phyloP scores from a whole-genome alignment of 1,140 invertebrate species.

The Drosophila subobscura region DNA sequence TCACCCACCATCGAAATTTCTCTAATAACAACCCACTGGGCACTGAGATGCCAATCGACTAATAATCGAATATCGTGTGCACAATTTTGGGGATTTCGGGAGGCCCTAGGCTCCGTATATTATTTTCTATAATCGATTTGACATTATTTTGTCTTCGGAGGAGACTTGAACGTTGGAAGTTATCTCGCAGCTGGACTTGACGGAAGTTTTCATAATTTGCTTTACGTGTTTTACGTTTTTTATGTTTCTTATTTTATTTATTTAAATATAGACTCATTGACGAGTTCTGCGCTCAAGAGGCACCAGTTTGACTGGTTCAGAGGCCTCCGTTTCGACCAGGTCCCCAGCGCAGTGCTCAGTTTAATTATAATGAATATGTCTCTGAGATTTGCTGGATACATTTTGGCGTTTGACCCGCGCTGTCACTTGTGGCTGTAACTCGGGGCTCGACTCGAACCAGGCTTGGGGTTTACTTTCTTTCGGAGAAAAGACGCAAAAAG shows the following conservation, averaged over 20 bases:
- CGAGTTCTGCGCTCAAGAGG: conserved; percentile 23
- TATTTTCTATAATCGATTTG: conserved; percentile 43
- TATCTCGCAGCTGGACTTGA: conserved; percentile 7
- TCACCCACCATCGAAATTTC: too few species aligned
- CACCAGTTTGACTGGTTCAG: conserved; percentile 36
- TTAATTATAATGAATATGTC: conserved; percentile 46
- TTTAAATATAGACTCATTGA: conserved; percentile 10
- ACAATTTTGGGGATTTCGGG: conserved; percentile 19
- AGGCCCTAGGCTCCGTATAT: conserved; percentile 18
- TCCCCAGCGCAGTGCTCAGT: conserved; percentile 13
- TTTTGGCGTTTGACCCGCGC: conserved; percentile 46
- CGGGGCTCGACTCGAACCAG: neutral
- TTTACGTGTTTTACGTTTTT: conserved; percentile 1
- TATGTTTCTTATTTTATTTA: conserved; percentile 5
- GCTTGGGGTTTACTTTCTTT: conserved; percentile 42
- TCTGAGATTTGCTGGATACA: conserved; percentile 24
- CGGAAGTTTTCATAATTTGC: conserved; percentile 32
- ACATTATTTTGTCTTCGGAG: conserved; percentile 14
- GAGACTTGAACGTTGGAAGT: neutral
- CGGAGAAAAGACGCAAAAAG: conserved; percentile 20
- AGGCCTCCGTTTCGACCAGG: neutral
- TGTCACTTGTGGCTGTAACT: conserved; percentile 23
- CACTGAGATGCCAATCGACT: conserved; percentile 19
- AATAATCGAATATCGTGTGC: conserved; percentile 40
- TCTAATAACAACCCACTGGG: too few species aligned